These are phyloP conservation scores for Aeoliscus strigatus DNA, from an alignment of 2,797 vertebrate species.

Conservation along the genomic window DNA sequence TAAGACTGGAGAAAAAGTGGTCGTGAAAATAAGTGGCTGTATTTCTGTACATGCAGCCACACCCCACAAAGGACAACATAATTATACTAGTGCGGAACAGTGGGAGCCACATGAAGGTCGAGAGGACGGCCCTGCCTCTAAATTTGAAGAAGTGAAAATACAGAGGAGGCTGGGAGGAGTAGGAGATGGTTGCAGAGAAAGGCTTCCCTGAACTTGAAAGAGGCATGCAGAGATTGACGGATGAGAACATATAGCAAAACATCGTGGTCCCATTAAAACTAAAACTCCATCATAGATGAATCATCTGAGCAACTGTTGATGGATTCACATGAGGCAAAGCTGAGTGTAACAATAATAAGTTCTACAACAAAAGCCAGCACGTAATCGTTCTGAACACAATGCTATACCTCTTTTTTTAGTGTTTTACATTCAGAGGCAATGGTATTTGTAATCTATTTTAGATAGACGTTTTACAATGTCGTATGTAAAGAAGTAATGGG, in stretches of 20 bases:
- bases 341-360: too few species aligned
- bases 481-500: too few species aligned
- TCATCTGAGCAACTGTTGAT: constrained; percentile 5
- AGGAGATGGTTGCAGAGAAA: constrained; percentile 18
- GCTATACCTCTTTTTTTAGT: too few species aligned
- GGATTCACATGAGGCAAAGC: background rate
- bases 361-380: too few species aligned
- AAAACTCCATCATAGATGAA: background rate
- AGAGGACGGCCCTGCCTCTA: constrained; percentile 45
- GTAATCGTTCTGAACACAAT: too few species aligned
- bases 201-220: constrained; percentile 26
- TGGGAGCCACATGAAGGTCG: constrained; percentile 68
- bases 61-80: constrained; percentile 64
- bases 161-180: constrained; percentile 42
- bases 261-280: too few species aligned
- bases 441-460: too few species aligned
- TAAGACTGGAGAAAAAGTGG: constrained; percentile 57
- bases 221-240: constrained; percentile 7
- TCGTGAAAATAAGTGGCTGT: constrained; percentile 67
- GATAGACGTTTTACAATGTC: background rate
- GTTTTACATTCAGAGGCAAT: too few species aligned
- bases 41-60: constrained; percentile 66
- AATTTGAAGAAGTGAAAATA: constrained; percentile 43
- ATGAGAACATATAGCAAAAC: too few species aligned
- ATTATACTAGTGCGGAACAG: constrained; percentile 59